Conservation (phyloP, 2,113 vertebrate species). For the Lethenteron reissneri region DNA sequence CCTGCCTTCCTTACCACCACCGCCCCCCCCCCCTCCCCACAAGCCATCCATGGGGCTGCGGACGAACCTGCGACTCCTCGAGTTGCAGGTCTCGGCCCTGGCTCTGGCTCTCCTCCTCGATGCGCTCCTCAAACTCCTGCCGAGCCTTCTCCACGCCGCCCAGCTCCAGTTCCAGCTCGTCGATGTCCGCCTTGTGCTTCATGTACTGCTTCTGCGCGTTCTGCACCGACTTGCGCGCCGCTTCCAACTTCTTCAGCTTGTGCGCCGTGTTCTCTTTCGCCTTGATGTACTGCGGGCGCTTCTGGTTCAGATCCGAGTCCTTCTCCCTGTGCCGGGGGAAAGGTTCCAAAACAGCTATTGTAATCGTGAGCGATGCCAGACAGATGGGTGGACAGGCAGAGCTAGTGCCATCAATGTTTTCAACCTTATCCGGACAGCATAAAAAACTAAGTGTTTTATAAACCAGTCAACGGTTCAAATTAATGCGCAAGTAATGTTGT, state of each 20-base stretch:
- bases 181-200: slow-evolving; percentile 34
- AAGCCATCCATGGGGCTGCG: neutral
- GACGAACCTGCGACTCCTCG: slow-evolving; percentile 41
- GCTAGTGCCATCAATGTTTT: too few species aligned
- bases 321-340: slow-evolving; percentile 25
- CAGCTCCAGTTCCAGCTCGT: slow-evolving; percentile 28
- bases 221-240: slow-evolving; percentile 20
- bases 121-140: slow-evolving; percentile 35
- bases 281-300: slow-evolving; percentile 49
- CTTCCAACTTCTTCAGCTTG: slow-evolving; percentile 43
- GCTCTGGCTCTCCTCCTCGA: slow-evolving; percentile 20
- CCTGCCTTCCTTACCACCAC: neutral
- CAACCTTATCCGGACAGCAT: neutral
- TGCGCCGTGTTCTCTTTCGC: slow-evolving; percentile 61
- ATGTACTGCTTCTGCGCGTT: slow-evolving; percentile 26
- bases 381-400: too few species aligned
- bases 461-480: too few species aligned
- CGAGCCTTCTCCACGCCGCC: slow-evolving; percentile 30
- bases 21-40: neutral
- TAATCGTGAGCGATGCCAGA: too few species aligned
- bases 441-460: too few species aligned
- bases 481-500: too few species aligned
- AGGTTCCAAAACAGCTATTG: neutral
- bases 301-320: slow-evolving; percentile 38
- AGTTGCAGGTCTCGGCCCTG: slow-evolving; percentile 31